Evolutionary conservation across 2,888 invertebrate genomes (phyloP), one percentile per base, ranked within the genome.

Genomic region (Campaea margaritaria): DNA sequence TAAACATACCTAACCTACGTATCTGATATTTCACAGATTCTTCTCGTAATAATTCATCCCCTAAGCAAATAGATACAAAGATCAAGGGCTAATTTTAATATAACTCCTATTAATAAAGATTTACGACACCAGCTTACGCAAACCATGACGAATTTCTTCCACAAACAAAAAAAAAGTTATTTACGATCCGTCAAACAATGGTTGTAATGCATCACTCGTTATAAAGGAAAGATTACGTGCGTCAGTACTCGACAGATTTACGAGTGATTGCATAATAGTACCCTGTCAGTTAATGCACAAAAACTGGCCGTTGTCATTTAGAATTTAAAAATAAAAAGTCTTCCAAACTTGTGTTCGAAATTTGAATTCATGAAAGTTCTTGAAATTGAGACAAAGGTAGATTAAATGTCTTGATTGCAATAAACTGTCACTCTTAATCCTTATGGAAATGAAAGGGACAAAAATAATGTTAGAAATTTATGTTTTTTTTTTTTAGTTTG

Each of bases 161-260:
- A 28, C 42, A 45, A 44, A 51, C 42, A 50, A 54, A 76, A 76
- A 78, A 78, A 73, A 63, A 63, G 58, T 78, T 84, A 88, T 88
- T 87, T 87, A 89, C 78, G 85, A 77, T 68, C 73, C 65, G 65
- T 75, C 71, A 77, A 79, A 81, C 88, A 91, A 91, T 86, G 81
- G 75, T 45, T 77, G 87, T 82, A 85, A 89, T 89, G 82, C 88
- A 90, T 91, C 91, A 91, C 85, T 83, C 87, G 85, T 91, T 91
- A 91, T 89, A 90, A 89, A 86, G 85, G 83, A 79, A 82, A 88
- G 90, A 90, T 91, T 90, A 89, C 78, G 36, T 41, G 38, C 45
- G 53, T 46, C 53, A 44, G 36, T 67, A 63, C 69, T 68, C 58
- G 87, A 83, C 87, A 87, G 87, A 91, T 91, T 91, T 91, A 91